Evolutionary conservation across 2,797 vertebrate genomes (phyloP).

Genomic region (Dryobates pubescens): DNA sequence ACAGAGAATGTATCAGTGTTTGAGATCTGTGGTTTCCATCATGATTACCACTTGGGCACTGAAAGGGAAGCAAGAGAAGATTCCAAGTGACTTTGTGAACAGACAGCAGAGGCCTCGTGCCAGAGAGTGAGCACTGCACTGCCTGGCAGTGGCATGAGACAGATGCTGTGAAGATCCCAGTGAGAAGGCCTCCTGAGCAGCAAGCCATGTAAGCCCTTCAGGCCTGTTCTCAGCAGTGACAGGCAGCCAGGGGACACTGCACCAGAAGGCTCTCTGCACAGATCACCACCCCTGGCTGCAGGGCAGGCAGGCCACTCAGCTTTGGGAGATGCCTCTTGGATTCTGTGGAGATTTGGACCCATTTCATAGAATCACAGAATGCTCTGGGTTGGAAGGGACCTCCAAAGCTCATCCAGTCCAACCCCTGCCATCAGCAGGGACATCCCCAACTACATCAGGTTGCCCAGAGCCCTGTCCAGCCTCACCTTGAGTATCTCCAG

Average conservation of each 20-base stretch:
- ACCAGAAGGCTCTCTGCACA: background rate
- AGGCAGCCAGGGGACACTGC: background rate
- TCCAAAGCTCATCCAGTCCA: no score
- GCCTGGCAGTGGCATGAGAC: background rate
- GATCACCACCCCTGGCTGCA: background rate
- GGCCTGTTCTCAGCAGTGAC: background rate
- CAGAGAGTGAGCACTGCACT: background rate
- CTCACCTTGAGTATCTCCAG: no score
- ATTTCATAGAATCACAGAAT: background rate
- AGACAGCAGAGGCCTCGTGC: background rate
- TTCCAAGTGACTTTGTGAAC: background rate
- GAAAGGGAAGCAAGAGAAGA: background rate
- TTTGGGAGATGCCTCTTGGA: background rate
- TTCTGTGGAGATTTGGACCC: background rate
- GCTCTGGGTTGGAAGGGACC: no score
- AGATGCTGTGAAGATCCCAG: background rate
- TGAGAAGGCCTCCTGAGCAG: background rate
- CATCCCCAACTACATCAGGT: no score
- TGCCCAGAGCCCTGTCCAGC: no score
- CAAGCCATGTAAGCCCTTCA: background rate
- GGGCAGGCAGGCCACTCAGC: rapidly evolving
- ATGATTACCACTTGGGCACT: background rate
- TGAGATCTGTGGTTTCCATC: background rate
- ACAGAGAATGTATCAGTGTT: background rate
- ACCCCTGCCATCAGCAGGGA: no score